Base-by-base conservation (phyloP, 2,113 vertebrate species). In the Cynopterus brachyotis region DNA sequence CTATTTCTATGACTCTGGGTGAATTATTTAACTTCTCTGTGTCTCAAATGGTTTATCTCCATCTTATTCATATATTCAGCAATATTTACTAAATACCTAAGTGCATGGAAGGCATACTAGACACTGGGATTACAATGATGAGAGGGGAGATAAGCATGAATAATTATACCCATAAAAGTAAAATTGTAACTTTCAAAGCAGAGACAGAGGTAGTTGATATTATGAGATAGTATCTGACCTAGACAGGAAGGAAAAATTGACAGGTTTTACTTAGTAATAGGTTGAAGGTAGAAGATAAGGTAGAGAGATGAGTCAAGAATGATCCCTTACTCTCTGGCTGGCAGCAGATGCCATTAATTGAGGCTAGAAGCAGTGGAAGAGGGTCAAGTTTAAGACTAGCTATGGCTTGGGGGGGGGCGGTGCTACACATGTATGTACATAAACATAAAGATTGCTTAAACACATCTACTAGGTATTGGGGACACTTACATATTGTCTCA, bases 181-280 rank as follows among this genome's bases (percentile, higher is more conserved):
- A 96, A 92, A 85, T 59, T 93, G 37, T 15, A 67, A 69, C 86
- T 83, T 91, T 93, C n/a, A 94, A 96, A 84, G 69, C 64, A 60
- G 45, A 45, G 70, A 59, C 75, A 75, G 47, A 82, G 53, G 64
- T 45, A 66, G 69, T 64, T 84, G 69, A 60, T 92, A 73, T 86
- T 73, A 88, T 67, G 69, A 95, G 73, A 60, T 40, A 47, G 17
- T 50, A 59, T 82, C 40, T 93, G 86, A 86, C n/a, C 10, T 47
- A 96, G 59, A 72, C 40, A 72, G 9, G 35, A 55, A 92, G 69
- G 69, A 86, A 59, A 82, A 96, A 95, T 87, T 47, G 79, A 92
- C 30, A 91, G 50, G 26, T 57, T 89, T 93, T 83, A 73, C 32
- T 82, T 75, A 72, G 6, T 89, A 82, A 96, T 73, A 17, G 83